Evolutionary conservation across 1,140 invertebrate genomes (phyloP).

Genomic region (Cydia splendana): DNA sequence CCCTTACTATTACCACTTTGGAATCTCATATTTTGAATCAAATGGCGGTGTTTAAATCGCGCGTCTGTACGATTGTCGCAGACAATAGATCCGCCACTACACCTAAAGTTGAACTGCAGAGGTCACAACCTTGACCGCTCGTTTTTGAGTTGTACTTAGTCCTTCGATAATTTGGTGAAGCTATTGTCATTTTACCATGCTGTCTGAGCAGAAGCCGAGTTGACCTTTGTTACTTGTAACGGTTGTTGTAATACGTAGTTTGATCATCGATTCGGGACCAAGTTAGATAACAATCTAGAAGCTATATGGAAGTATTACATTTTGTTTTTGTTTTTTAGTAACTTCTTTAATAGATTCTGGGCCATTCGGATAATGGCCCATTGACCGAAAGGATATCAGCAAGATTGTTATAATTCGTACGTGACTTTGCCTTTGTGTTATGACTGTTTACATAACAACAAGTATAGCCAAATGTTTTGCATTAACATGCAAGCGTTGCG

Average conservation of each 20-base stretch:
- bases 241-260: neutral
- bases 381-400: too few relatives aligned
- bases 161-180: constrained; percentile 1
- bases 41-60: neutral
- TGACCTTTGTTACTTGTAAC: neutral
- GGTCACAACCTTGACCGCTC: constrained; percentile 38
- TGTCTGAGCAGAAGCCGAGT: neutral
- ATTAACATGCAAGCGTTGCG: too few relatives aligned
- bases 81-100: constrained; percentile 35
- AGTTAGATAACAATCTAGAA: too few relatives aligned
- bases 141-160: neutral
- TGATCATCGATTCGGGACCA: too few relatives aligned
- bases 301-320: too few relatives aligned
- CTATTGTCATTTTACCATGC: constrained; percentile 9
- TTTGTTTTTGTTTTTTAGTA: too few relatives aligned
- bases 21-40: neutral
- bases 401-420: too few relatives aligned
- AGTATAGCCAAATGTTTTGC: too few relatives aligned
- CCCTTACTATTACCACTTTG: neutral
- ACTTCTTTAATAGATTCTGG: too few relatives aligned
- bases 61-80: neutral
- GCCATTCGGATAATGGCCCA: too few relatives aligned
- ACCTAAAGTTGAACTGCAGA: constrained; percentile 29
- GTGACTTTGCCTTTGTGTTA: too few relatives aligned
- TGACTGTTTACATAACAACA: too few relatives aligned